Evolutionary conservation across 2,888 invertebrate species (phyloP).

Genomic region (Julus scandinavius): DNA sequence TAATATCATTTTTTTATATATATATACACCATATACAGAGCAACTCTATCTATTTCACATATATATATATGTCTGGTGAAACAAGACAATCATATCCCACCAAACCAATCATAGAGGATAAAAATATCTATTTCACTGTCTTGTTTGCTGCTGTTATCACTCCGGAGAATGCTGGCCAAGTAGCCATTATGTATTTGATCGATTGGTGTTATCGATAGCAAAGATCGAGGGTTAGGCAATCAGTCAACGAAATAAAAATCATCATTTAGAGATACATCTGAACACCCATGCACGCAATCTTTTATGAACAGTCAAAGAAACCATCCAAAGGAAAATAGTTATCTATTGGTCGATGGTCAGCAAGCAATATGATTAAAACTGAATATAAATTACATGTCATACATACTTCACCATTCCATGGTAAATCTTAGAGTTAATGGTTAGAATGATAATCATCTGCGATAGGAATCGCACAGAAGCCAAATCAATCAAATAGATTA

Average conservation of each 20-base stretch:
- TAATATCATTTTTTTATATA: conserved; percentile 13
- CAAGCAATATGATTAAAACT: background rate
- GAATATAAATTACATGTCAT: too few relatives aligned
- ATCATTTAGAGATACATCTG: background rate
- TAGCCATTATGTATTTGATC: conserved; percentile 29
- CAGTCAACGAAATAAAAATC: conserved; percentile 29
- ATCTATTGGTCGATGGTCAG: background rate
- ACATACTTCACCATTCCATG: too few relatives aligned
- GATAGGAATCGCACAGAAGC: too few relatives aligned
- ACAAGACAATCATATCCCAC: conserved; percentile 20
- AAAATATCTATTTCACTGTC: conserved; percentile 35
- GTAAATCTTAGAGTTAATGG: too few relatives aligned
- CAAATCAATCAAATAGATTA: too few relatives aligned
- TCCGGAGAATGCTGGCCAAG: background rate
- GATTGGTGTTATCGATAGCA: conserved; percentile 18
- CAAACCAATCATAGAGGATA: background rate
- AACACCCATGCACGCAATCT: background rate
- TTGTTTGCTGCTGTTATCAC: conserved; percentile 41
- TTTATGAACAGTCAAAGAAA: background rate
- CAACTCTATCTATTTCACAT: conserved; percentile 26
- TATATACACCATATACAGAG: background rate
- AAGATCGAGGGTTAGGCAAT: conserved; percentile 12
- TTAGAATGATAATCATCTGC: too few relatives aligned
- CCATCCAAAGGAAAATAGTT: background rate
- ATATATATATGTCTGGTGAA: conserved; percentile 9